A percentile compares a stretch with the other conserved stretches of the same genome.
Conservation (phyloP, 2,797 vertebrate species). For the Ptychobarbus kaznakovi region DNA sequence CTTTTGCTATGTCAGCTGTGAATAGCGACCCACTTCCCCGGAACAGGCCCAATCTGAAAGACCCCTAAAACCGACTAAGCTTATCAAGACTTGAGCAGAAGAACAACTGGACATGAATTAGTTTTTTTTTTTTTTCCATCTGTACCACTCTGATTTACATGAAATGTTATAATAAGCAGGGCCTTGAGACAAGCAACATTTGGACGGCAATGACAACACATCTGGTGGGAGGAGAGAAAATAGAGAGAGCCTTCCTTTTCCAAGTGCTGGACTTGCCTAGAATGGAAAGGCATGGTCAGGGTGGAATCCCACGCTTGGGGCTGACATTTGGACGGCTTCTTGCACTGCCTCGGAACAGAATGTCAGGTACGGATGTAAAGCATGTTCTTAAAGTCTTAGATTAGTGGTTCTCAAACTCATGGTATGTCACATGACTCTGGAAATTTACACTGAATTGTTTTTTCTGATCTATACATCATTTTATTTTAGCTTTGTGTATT, state of each 20-base stretch:
- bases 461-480: not conserved
- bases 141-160: conserved; percentile 43
- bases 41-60: conserved; percentile 28
- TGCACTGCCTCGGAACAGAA: conserved; percentile 46
- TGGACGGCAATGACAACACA: conserved; percentile 50
- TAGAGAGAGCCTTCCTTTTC: conserved; percentile 32
- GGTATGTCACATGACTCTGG: not conserved
- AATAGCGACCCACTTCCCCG: conserved; percentile 10
- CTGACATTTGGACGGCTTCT: conserved; percentile 66
- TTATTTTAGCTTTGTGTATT: not conserved
- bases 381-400: conserved; percentile 34
- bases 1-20: conserved; percentile 33
- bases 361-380: conserved; percentile 40
- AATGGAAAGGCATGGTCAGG: conserved; percentile 60
- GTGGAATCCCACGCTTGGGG: conserved; percentile 56
- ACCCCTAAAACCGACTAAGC: conserved; percentile 7
- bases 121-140: not conserved
- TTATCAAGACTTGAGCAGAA: conserved; percentile 45
- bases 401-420: not conserved
- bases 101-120: not conserved
- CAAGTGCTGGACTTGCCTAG: conserved; percentile 61
- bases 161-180: conserved; percentile 45
- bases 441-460: not conserved
- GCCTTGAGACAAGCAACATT: conserved; percentile 45
- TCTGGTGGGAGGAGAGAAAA: conserved; percentile 47